Base-by-base conservation (phyloP, 1,140 invertebrate genomes). In the Gonatopus flavifemur region DNA sequence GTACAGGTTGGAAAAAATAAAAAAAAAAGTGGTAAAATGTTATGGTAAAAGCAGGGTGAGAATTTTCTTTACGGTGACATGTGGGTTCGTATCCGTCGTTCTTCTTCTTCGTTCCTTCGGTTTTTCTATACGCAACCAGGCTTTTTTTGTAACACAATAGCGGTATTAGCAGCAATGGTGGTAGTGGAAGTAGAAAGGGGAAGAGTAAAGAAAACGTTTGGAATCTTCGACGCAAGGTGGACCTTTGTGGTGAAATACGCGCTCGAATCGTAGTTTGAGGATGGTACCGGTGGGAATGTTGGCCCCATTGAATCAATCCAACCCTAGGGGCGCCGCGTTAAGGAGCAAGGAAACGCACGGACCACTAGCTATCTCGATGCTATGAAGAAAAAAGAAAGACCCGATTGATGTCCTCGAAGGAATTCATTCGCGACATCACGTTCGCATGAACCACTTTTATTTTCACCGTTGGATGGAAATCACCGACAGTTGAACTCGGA, bases 231-330 rank as follows among this genome's bases (percentile, higher is more conserved):
- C 19, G 35, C 15, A 32, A 32, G 31, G 3, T 32, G 31, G 16
- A 32, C 31, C 31, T 32, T 32, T 32, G n/a, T 32, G 3, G 30
- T 40, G 55, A 55, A 58, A 55, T 44, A 61, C 45, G 28, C n/a
- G n/a, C 33, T 12, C 19, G 16, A 13, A 50, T 28, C 32, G 38
- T 35, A 25, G 33, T 46, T 52, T 48, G 22, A 52, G 47, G 45
- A 46, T 42, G 41, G 48, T 45, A 52, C 48, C 44, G 35, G 35
- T 21, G 49, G 51, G 32, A 63, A 31, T 40, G 35, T 31, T 62
- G 28, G 31, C 13, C 13, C 33, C 43, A 47, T 46, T 62, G 62
- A 52, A 55, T 58, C 55, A 55, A 62, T 55, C 37, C 33, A 31
- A 9, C 31, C 51, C 42, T 39, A 33, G 36, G 36, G 45, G 21